phyloP scores from a whole-genome alignment of 2,113 vertebrate genomes.

The Nymphicus hollandicus region DNA sequence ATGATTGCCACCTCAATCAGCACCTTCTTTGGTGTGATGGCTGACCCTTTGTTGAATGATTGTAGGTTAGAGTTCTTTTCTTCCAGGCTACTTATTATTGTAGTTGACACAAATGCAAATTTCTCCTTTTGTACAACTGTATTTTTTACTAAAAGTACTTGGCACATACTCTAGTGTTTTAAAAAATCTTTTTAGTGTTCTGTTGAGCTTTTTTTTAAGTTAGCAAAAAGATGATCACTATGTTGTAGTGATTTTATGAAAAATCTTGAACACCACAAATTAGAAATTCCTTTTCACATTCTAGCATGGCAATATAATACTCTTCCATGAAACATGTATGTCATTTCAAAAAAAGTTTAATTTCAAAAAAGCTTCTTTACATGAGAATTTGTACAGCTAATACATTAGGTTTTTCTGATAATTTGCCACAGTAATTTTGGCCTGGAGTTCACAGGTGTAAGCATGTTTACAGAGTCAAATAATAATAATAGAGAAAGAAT shows the following conservation, averaged over 20 bases:
- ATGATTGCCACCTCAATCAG: not conserved
- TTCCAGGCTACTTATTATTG: not conserved
- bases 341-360: rapidly evolving
- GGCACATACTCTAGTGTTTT: not conserved
- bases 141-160: not conserved
- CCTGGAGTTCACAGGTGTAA: not conserved
- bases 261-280: not conserved
- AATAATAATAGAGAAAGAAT: not conserved
- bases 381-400: not conserved
- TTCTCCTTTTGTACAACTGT: not conserved
- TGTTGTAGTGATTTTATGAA: not conserved
- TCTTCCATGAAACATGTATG: not conserved
- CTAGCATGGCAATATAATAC: not conserved
- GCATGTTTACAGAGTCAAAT: not conserved
- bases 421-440: not conserved
- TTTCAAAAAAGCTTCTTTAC: not conserved
- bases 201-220: not conserved
- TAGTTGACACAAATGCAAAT: not conserved
- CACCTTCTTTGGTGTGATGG: not conserved
- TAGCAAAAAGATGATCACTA: not conserved
- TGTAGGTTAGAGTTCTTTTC: not conserved
- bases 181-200: not conserved
- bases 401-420: not conserved
- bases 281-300: not conserved
- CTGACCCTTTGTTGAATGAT: not conserved